These are phyloP conservation scores for Reticulitermes lucifugus DNA, from an alignment of 2,888 invertebrate species.

Conservation along the genomic window DNA sequence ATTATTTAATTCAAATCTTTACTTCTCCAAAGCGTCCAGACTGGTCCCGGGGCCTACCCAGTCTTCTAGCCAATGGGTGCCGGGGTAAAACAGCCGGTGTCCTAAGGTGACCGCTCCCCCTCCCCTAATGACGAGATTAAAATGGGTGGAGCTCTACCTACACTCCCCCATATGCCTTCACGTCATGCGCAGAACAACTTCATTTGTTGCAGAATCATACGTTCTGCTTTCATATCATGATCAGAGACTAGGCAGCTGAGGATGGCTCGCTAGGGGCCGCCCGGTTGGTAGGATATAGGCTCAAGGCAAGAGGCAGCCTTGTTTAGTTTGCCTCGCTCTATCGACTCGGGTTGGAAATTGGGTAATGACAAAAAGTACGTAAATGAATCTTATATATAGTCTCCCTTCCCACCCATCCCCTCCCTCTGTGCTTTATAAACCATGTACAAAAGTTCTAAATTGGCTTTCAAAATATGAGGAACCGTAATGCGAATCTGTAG, in stretches of 20 bases:
- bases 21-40: too few relatives aligned
- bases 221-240: too few relatives aligned
- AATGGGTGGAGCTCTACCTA: too few relatives aligned
- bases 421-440: slow-evolving; percentile 35
- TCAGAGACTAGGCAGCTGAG: slow-evolving; percentile 32
- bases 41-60: too few relatives aligned
- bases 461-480: slow-evolving; percentile 44
- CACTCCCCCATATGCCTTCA: too few relatives aligned
- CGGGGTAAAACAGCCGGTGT: too few relatives aligned
- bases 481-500: slow-evolving; percentile 32
- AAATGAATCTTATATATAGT: slow-evolving; percentile 44
- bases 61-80: too few relatives aligned
- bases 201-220: too few relatives aligned
- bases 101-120: too few relatives aligned
- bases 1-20: too few relatives aligned
- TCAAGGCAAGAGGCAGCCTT: slow-evolving; percentile 42
- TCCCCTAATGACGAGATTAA: too few relatives aligned
- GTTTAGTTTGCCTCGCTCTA: slow-evolving; percentile 41
- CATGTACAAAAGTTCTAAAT: slow-evolving; percentile 43
- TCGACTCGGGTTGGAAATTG: slow-evolving; percentile 41
- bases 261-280: neutral
- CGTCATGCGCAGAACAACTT: too few relatives aligned
- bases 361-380: slow-evolving; percentile 43
- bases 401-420: slow-evolving; percentile 3
- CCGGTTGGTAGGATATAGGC: slow-evolving; percentile 15